Evolutionary conservation across 2,113 vertebrate genomes (phyloP).

Genomic region (Anhinga rufa): DNA sequence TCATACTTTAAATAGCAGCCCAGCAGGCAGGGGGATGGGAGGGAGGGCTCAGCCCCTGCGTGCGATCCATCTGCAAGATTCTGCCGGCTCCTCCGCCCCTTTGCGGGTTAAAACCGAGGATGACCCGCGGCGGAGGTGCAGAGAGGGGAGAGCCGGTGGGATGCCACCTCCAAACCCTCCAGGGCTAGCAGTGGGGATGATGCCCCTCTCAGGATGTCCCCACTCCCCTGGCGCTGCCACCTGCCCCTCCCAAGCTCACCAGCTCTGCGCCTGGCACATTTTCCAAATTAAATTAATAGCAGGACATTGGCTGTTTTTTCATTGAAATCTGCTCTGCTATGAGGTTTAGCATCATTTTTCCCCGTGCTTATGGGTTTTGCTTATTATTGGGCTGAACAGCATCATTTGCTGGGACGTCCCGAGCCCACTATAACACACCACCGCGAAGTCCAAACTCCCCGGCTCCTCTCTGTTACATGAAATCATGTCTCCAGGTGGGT

Average conservation of each 20-base stretch:
- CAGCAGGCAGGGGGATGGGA: constrained; percentile 16
- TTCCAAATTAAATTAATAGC: neutral
- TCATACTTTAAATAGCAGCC: constrained; percentile 52
- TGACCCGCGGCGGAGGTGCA: neutral
- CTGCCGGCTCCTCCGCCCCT: neutral
- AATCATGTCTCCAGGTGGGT: neutral
- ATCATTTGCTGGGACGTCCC: neutral
- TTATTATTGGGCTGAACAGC: neutral
- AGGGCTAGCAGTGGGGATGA: neutral
- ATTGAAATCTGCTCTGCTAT: neutral
- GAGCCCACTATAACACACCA: neutral
- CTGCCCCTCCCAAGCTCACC: neutral
- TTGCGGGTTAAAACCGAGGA: neutral
- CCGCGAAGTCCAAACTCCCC: neutral
- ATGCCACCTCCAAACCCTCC: neutral
- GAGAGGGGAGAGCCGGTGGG: neutral
- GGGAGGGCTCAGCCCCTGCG: neutral
- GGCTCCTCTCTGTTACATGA: neutral
- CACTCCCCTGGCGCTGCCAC: neutral
- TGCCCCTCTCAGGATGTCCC: neutral
- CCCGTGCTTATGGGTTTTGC: neutral
- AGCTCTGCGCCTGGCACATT: neutral
- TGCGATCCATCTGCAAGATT: neutral
- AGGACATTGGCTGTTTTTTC: neutral
- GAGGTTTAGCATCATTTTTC: neutral